These are phyloP conservation scores for Diabrotica virgifera DNA, from an alignment of 1,140 invertebrate species.

Conservation along the genomic window DNA sequence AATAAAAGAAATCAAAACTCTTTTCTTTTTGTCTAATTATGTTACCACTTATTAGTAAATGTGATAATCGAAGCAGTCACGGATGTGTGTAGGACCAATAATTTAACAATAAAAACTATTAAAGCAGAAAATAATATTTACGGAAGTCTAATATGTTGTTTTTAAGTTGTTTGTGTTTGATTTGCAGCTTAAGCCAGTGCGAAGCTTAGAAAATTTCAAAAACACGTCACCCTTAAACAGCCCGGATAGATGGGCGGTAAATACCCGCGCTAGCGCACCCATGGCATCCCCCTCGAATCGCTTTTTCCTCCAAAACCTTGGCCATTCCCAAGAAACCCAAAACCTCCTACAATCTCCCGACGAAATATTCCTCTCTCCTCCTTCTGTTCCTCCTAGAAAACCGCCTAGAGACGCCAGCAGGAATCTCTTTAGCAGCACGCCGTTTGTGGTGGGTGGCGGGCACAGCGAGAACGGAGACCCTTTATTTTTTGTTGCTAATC, in stretches of 20 bases:
- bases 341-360: slow-evolving; percentile 43
- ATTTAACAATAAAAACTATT: no score
- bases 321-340: slow-evolving; percentile 37
- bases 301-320: slow-evolving; percentile 28
- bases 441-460: slow-evolving; percentile 47
- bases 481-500: slow-evolving; percentile 46
- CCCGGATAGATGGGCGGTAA: slow-evolving; percentile 45
- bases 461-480: slow-evolving; percentile 46
- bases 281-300: slow-evolving; percentile 31
- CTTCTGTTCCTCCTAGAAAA: slow-evolving; percentile 24
- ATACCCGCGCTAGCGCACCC: slow-evolving; percentile 28
- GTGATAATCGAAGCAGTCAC: no score
- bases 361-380: slow-evolving; percentile 38
- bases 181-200: slow-evolving; percentile 59
- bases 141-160: no score
- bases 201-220: slow-evolving; percentile 60
- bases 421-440: slow-evolving; percentile 42
- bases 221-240: slow-evolving; percentile 43
- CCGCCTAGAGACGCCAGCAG: slow-evolving; percentile 23
- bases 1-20: no score
- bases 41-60: no score
- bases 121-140: no score
- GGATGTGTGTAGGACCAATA: no score
- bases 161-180: background rate
- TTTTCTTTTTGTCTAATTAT: no score